Base-by-base conservation (phyloP, 2,888 invertebrate genomes). In the Cerastis leucographa region DNA sequence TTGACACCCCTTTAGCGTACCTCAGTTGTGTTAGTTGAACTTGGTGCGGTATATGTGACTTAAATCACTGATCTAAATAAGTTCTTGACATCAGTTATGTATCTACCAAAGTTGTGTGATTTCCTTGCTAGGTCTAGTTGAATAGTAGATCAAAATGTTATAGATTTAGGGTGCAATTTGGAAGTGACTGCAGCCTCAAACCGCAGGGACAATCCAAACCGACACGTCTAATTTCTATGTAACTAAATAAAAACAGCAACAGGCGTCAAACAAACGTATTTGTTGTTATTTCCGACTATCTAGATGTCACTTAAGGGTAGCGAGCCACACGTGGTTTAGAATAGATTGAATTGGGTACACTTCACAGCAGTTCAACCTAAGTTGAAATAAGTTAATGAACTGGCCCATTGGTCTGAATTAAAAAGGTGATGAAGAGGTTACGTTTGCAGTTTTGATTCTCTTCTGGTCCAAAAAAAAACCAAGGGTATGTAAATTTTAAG, bases 1-100 rank as follows among this genome's bases (percentile, higher is more conserved):
- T 42, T 75, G 86, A 86, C 86, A 76, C 54, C 65, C 46, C 67
- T 72, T 64, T 64, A 69, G 56, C 61, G 71, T 14, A 40, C 49
- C n/a, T 69, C 62, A 25, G 70, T 76, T 44, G 61, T 64, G 51
- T 81, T 74, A 54, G 61, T 62, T 59, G n/a, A 78, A 83, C 72
- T 81, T 80, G 46, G 35, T 19, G 17, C 4, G 6, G 44, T 72
- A 49, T 64, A 62, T 74, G 51, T 61, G 49, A 56, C 54, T 69
- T 44, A 62, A 62, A 75, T 56, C 59, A 35, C 69, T 74, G 56
- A 64, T 75, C 51, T 80, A 73, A 70, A 78, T 82, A 62, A 25
- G 6, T 64, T 42, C 29, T 46, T 44, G 12, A 73, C 61, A 61
- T 80, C 40, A 80, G 22, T 66, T 35, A 61, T 44, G 14, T 80